Conservation (phyloP, 2,888 invertebrate species). For the Megalurothrips usitatus region DNA sequence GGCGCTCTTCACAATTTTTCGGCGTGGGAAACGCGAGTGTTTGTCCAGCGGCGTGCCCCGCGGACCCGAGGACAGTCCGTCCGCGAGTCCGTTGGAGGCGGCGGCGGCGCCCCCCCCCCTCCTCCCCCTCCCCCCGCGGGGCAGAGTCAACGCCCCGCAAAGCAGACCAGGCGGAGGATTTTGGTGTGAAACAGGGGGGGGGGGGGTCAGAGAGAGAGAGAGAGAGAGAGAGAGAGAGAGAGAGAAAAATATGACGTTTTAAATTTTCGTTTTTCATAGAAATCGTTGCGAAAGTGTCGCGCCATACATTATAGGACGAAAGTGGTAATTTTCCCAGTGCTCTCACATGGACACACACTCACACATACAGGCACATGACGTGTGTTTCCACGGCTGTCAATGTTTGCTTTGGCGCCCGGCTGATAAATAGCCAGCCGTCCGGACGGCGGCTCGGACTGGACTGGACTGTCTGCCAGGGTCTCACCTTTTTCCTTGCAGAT, state of each 20-base stretch:
- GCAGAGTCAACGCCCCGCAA: not conserved
- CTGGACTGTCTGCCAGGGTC: not conserved
- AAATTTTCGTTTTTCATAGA: too few species aligned
- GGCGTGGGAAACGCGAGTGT: not conserved
- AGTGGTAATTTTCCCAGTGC: too few species aligned
- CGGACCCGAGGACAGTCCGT: not conserved
- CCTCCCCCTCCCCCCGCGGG: not conserved
- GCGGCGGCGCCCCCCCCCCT: not conserved
- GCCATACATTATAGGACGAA: too few species aligned
- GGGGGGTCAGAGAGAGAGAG: too few species aligned
- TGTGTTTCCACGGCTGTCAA: not conserved
- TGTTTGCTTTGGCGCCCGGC: conserved; percentile 2
- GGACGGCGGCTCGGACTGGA: not conserved
- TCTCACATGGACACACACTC: too few species aligned
- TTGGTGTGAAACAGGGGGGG: too few species aligned
- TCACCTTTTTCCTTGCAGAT: too few species aligned
- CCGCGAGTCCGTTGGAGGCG: too few species aligned
- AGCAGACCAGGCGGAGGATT: too few species aligned
- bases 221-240: too few species aligned
- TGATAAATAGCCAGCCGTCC: not conserved
- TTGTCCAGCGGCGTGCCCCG: not conserved
- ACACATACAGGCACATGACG: too few species aligned
- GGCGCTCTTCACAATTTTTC: not conserved
- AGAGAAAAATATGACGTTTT: too few species aligned
- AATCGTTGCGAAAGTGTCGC: not conserved